Percentiles rank a stretch among this genome's conserved stretches.
Evolutionary conservation across 64 coral and sea anemone species (phyloP).

Genomic region (Acropora tenuis): DNA sequence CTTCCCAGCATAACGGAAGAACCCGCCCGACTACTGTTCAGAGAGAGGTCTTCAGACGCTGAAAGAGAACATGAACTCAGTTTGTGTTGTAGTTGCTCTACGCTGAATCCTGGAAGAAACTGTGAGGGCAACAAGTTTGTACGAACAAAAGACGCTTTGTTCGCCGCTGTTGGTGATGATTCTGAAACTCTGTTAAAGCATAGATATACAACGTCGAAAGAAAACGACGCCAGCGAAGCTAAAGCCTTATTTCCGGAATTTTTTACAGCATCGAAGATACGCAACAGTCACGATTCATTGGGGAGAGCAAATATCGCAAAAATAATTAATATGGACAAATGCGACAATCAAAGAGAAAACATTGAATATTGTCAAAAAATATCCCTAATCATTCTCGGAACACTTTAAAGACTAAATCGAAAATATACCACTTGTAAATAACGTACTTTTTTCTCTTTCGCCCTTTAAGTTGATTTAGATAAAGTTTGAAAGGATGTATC

Average conservation of each 20-base stretch:
- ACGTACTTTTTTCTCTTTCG: too few species aligned
- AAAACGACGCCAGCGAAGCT: not conserved
- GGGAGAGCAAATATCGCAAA: not conserved
- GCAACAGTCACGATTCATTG: not conserved
- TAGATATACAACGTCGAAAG: not conserved
- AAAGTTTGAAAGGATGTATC: too few species aligned
- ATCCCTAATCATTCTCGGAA: not conserved
- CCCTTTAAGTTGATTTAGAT: too few species aligned
- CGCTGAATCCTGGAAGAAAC: not conserved
- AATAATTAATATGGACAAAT: not conserved
- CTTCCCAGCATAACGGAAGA: not conserved
- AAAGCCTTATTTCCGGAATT: not conserved
- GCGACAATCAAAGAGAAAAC: not conserved
- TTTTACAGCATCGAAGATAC: not conserved
- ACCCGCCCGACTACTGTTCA: not conserved
- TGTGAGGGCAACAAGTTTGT: not conserved
- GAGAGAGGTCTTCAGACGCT: not conserved
- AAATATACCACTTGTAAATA: too few species aligned
- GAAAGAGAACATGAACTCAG: not conserved
- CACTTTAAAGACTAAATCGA: not conserved
- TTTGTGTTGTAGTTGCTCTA: not conserved
- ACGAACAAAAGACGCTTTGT: not conserved
- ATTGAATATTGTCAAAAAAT: not conserved
- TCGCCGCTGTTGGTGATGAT: not conserved
- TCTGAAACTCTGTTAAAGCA: not conserved